Base-by-base conservation (phyloP, 2,888 invertebrate species). In the Cataglyphis livida region DNA sequence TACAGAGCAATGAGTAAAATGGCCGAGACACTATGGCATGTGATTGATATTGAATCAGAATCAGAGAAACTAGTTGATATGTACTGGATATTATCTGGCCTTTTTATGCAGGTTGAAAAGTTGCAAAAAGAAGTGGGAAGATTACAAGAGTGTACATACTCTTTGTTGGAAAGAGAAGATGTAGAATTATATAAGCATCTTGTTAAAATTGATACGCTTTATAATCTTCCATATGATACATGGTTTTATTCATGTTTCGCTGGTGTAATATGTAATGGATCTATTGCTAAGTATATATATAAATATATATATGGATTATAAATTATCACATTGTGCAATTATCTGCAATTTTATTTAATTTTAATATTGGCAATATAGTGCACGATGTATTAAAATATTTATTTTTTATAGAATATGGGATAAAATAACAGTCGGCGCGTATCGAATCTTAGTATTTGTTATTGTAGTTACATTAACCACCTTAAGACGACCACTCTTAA, bases 201-300 rank as follows among this genome's bases (percentile, higher is more conserved):
- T 62, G 94, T 95, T n/a, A 96, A 96, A 62, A 96, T 96, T 73
- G 96, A 96, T 74, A 96, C 96, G 0, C 94, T 97, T 87, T 96
- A 96, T 81, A 95, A 95, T 83, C 94, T 98, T 68, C 97, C 98
- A 0, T 95, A 98, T 64, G 96, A 96, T 51, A 96, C 96, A 89
- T 98, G 98, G 98, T 98, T 97, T 93, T 96, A 96, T 81, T 97
- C 97, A 74, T 98, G 98, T 92, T 98, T 98, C 95, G 97, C 98
- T 71, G 97, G 97, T 5, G 95, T 98, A 15, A 95, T 98, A 73
- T 97, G 97, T 90, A 97, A 98, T 90, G 96, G 96, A 9, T 97
- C 98, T 9, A 95, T 98, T 81, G 97, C 96, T 85, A 97, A 97
- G 97, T 97, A 95, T 94, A 94, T 91, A 81, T 51, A 66, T 51